A percentile compares a stretch with the other conserved stretches of the same genome.
Evolutionary conservation across 2,113 vertebrate genomes (phyloP).

Genomic region (Ibidorhyncha struthersii): DNA sequence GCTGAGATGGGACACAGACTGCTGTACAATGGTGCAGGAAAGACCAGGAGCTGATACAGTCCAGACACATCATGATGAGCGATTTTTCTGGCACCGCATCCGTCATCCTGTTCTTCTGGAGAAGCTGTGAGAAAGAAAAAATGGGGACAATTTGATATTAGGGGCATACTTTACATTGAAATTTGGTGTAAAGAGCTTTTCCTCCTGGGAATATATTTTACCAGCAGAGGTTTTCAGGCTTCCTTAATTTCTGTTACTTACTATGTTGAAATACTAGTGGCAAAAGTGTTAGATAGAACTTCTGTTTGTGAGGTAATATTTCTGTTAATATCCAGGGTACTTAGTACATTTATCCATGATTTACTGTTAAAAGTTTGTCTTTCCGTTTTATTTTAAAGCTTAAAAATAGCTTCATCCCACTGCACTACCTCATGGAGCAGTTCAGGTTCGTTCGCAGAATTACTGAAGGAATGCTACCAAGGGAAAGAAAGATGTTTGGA

Average conservation of each 20-base stretch:
- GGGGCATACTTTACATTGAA: neutral
- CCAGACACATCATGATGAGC: neutral
- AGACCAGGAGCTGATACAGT: fast-evolving
- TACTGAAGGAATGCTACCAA: neutral
- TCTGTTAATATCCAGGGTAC: neutral
- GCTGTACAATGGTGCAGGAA: neutral
- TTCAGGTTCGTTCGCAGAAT: neutral
- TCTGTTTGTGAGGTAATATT: neutral
- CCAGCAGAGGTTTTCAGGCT: neutral
- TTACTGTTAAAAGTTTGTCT: neutral
- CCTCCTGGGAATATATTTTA: neutral
- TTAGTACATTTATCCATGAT: neutral
- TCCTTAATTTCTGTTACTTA: neutral
- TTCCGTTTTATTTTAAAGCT: neutral
- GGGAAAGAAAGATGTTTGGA: neutral
- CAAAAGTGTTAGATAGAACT: neutral
- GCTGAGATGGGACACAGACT: neutral
- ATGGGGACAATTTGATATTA: neutral
- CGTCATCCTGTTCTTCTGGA: neutral
- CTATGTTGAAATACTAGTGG: fast-evolving
- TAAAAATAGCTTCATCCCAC: neutral
- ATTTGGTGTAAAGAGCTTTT: neutral
- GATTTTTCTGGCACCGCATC: neutral
- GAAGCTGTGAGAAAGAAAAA: neutral
- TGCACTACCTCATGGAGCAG: neutral